Base-by-base conservation (phyloP, 2,888 invertebrate species). In the Pristionchus fissidentatus region DNA sequence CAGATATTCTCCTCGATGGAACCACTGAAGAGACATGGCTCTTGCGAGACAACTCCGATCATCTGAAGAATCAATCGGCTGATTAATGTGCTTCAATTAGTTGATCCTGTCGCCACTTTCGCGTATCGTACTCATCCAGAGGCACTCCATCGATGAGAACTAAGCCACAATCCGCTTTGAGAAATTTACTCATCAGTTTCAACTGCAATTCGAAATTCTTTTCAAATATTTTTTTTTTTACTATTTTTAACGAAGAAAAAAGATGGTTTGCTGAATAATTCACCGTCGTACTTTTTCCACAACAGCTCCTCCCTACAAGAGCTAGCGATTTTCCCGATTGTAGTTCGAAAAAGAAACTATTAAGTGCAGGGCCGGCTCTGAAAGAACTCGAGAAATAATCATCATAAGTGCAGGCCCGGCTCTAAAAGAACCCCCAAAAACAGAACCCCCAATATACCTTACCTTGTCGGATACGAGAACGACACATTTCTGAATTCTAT, bases 41-140 rank as follows among this genome's bases (percentile, higher is more conserved):
- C 79, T 79, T 79, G 79, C 55, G 79, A 79, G 41, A 79, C 79
- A n/a, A 79, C 38, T 38, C 79, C 79, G 4, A 79, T 49, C 57
- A 79, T 79, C 79, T 79, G 26, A 79, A 55, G 8, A 3, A 55
- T 29, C 29, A 62, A 29, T 62, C 3, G n/a, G 32, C 3, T 5
- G 10, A 62, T 19, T 29, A 13, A 62, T 5, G 62, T 22, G 29
- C 3, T 5, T 32, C 4, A 55, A 32, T 5, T 26, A 73, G 32
- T 35, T 26, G 38, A 13, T 38, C 79, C 26, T 79, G 5, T 41
- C 79, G 22, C 55, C 38, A 46, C 22, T 79, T 79, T 26, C 22
- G 55, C 5, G 29, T 38, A 32, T 79, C 57, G 15, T 41, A 79
- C n/a, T 57, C 10, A 38, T 57, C 38, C 1, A 79, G 4, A 5